Evolutionary conservation across 2,797 vertebrate genomes (phyloP).

Genomic region (Hypotaenidia philippensis): DNA sequence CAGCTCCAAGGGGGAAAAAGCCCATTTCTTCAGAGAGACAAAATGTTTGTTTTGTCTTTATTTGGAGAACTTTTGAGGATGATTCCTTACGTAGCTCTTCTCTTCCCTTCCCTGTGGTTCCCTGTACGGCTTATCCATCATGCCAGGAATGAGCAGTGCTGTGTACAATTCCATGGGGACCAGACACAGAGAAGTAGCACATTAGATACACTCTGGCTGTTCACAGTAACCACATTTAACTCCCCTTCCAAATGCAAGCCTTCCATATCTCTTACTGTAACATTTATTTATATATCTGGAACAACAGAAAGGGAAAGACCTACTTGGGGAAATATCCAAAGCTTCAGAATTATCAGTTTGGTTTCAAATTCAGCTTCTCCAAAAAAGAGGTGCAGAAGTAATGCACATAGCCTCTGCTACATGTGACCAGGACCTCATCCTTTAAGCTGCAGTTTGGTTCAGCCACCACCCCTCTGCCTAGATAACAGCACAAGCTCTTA

Average conservation of each 20-base stretch:
- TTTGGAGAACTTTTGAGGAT: neutral
- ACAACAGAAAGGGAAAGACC: neutral
- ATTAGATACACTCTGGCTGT: neutral
- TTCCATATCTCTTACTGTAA: neutral
- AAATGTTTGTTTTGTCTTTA: neutral
- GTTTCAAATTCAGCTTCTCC: neutral
- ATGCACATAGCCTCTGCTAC: accelerated
- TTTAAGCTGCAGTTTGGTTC: neutral
- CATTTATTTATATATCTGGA: neutral
- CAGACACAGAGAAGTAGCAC: neutral
- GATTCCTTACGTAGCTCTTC: neutral
- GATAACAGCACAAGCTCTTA: neutral
- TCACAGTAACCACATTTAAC: neutral
- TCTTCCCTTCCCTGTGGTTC: neutral
- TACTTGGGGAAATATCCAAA: neutral
- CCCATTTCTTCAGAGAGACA: neutral
- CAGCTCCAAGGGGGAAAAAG: neutral
- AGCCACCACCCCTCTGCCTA: neutral
- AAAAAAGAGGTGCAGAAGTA: neutral
- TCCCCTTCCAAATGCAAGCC: neutral
- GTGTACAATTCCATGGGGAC: neutral
- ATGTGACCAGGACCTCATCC: neutral
- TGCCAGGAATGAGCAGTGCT: neutral
- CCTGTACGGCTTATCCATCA: accelerated
- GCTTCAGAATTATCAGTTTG: neutral